phyloP scores from a whole-genome alignment of 2,797 vertebrate genomes.

The Urophycis tenuis region DNA sequence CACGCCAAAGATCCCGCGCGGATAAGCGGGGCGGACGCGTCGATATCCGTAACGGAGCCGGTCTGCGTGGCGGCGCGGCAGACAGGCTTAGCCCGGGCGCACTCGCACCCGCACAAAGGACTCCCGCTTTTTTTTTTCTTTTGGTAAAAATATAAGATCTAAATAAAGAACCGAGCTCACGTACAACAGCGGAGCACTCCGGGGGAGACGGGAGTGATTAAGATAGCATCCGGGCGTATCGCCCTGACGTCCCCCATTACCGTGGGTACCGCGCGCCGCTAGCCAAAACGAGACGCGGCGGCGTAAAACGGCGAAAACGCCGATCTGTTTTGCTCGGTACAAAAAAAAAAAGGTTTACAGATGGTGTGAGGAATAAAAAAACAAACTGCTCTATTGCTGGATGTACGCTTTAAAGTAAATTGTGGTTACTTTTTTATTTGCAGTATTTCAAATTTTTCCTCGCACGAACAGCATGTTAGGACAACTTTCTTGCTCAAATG shows the following conservation, averaged over 20 bases:
- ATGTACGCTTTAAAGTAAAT: not conserved
- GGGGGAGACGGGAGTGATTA: no score
- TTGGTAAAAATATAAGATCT: not conserved
- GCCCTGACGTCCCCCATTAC: not conserved
- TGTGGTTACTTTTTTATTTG: not conserved
- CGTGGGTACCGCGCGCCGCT: not conserved
- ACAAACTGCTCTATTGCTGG: not conserved
- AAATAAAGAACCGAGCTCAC: no score
- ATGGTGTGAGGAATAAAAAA: slow-evolving; percentile 3
- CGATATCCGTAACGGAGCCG: not conserved
- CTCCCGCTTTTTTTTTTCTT: no score
- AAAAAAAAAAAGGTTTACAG: not conserved
- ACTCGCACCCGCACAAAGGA: not conserved
- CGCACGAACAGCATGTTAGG: not conserved
- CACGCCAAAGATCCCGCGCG: not conserved
- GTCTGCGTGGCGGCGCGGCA: not conserved
- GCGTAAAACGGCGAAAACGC: not conserved
- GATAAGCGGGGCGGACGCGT: not conserved
- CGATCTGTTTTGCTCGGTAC: not conserved
- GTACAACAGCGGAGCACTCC: no score
- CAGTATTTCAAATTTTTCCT: not conserved
- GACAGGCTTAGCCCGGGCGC: not conserved
- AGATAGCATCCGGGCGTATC: not conserved
- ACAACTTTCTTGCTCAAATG: not conserved
- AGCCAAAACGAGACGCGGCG: not conserved